Evolutionary conservation across 2,888 invertebrate genomes (phyloP).

Genomic region (Drosophila planitibia): DNA sequence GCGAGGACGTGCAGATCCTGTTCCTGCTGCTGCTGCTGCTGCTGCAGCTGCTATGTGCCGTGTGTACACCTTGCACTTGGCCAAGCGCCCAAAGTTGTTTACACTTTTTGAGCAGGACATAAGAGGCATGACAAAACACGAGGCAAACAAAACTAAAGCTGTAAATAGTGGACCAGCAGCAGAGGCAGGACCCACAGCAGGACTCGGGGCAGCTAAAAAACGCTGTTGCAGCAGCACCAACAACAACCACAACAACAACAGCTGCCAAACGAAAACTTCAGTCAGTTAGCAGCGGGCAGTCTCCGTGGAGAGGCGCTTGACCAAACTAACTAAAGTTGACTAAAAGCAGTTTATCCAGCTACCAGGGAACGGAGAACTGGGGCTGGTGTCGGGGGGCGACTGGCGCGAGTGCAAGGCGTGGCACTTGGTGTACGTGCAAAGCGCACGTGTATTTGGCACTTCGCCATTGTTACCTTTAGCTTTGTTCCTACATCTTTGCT

Average conservation of each 20-base stretch:
- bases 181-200: constrained; percentile 19
- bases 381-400: not conserved
- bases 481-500: constrained; percentile 71
- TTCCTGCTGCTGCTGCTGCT: constrained; percentile 2
- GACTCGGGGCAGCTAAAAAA: constrained; percentile 41
- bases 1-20: constrained; percentile 39
- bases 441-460: constrained; percentile 77
- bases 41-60: constrained; percentile 14
- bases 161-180: constrained; percentile 66
- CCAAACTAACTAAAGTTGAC: constrained; percentile 79
- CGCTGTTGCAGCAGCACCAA: constrained; percentile 18
- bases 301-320: constrained; percentile 45
- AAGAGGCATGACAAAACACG: constrained; percentile 82
- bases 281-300: constrained; percentile 57
- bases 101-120: constrained; percentile 80
- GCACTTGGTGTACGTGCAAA: constrained; percentile 56
- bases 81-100: constrained; percentile 83
- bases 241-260: not conserved
- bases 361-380: constrained; percentile 3
- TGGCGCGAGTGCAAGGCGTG: constrained; percentile 29
- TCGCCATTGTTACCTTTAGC: constrained; percentile 73
- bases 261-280: constrained; percentile 33
- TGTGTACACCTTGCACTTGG: constrained; percentile 77
- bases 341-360: constrained; percentile 77
- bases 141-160: constrained; percentile 75